phyloP scores from a whole-genome alignment of 2,888 invertebrate genomes.

The Apotomis betuletana region DNA sequence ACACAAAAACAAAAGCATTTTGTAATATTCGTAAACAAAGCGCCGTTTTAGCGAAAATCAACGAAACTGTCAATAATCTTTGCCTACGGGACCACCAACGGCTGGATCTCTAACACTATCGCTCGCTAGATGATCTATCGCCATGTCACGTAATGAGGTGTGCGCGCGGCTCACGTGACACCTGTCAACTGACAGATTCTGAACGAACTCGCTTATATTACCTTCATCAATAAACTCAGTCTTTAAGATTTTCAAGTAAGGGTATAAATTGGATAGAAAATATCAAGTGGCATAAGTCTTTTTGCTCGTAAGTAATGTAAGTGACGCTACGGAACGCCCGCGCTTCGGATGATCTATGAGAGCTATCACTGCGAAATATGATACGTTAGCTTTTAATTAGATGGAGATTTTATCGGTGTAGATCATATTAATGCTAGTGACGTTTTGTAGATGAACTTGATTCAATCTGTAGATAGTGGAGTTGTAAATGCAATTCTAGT shows the following conservation, averaged over 20 bases:
- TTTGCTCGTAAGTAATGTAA: background rate
- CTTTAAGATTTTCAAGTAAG: background rate
- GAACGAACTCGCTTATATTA: background rate
- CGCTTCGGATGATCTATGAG: constrained; percentile 66
- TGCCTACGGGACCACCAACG: constrained; percentile 71
- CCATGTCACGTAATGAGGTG: constrained; percentile 62
- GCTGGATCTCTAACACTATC: constrained; percentile 75
- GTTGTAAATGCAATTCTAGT: too few relatives aligned
- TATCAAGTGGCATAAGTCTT: background rate
- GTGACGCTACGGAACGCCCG: constrained; percentile 76
- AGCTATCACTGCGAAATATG: constrained; percentile 63
- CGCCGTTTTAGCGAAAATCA: constrained; percentile 43
- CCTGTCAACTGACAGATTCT: constrained; percentile 70
- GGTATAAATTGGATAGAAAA: background rate
- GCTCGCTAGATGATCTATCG: constrained; percentile 76
- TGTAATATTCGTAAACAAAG: constrained; percentile 36
- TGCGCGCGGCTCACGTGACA: constrained; percentile 75
- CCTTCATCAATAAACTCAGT: background rate
- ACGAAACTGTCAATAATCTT: constrained; percentile 53
- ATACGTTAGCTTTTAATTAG: constrained; percentile 71
- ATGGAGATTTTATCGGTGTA: constrained; percentile 44
- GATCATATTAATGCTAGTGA: constrained; percentile 25
- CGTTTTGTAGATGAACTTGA: constrained; percentile 8
- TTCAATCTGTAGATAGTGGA: too few relatives aligned
- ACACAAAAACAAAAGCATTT: constrained; percentile 6